Evolutionary conservation across 2,113 vertebrate genomes (phyloP).

Genomic region (Lepus europaeus): DNA sequence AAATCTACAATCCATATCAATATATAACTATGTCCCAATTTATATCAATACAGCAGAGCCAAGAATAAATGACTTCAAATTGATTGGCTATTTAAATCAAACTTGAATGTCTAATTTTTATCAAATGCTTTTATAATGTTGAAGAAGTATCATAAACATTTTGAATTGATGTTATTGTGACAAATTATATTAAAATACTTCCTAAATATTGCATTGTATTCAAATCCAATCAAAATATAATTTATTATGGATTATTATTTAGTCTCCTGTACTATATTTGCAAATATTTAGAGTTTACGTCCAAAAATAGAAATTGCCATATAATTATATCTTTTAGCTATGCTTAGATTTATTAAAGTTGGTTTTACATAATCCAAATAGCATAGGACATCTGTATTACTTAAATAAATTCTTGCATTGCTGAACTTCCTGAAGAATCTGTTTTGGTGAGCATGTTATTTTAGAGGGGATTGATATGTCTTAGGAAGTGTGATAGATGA

Average conservation of each 20-base stretch:
- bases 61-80: background rate
- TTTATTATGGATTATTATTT: constrained; percentile 27
- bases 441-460: background rate
- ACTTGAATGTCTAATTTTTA: background rate
- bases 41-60: background rate
- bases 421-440: background rate
- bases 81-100: background rate
- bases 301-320: background rate
- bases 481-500: background rate
- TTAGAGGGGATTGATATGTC: background rate
- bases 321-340: background rate
- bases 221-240: background rate
- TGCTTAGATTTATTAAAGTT: background rate
- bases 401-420: background rate
- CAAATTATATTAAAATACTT: background rate
- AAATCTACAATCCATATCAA: background rate
- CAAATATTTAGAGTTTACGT: background rate
- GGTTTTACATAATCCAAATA: background rate
- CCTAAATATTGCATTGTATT: background rate
- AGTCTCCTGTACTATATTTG: background rate
- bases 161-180: background rate
- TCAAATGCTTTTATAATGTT: background rate
- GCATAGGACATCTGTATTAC: background rate
- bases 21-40: background rate
- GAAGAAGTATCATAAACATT: background rate